Conservation (phyloP, 2,113 vertebrate genomes). For the Petroica traversi region DNA sequence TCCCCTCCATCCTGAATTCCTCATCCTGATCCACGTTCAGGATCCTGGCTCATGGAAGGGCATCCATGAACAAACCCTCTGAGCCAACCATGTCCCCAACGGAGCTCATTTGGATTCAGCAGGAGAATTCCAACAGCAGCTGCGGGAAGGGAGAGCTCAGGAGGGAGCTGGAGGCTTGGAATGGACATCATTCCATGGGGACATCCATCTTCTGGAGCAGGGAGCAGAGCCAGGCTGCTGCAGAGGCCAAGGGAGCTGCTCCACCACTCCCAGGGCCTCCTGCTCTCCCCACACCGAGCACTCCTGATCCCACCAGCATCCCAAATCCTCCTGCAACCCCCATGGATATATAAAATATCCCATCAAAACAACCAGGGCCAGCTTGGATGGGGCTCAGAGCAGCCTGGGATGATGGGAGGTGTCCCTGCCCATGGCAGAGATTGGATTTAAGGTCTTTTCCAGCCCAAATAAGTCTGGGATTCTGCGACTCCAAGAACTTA, state of each 20-base stretch:
- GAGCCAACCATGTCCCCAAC: not conserved
- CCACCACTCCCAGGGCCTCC: not conserved
- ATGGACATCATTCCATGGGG: not conserved
- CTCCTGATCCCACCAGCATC: not conserved
- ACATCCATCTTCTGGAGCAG: not conserved
- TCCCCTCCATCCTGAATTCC: not conserved
- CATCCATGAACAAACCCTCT: not conserved
- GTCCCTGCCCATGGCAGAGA: not conserved
- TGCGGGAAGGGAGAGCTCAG: not conserved
- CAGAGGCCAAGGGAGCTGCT: not conserved
- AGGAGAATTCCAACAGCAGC: not conserved
- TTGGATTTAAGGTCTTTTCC: not conserved
- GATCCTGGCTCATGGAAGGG: not conserved
- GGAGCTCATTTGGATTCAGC: not conserved
- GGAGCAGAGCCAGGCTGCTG: not conserved
- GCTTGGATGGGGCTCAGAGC: not conserved
- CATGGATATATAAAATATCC: fast-evolving
- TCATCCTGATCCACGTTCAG: too few relatives aligned
- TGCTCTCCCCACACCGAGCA: not conserved
- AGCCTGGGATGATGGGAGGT: not conserved
- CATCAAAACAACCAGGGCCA: not conserved
- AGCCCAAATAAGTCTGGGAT: not conserved
- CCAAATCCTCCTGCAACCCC: not conserved
- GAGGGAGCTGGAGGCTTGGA: not conserved
- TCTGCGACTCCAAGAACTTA: not conserved